Conservation (phyloP, 64 coral and sea anemone genomes). For the Montipora foliosa region DNA sequence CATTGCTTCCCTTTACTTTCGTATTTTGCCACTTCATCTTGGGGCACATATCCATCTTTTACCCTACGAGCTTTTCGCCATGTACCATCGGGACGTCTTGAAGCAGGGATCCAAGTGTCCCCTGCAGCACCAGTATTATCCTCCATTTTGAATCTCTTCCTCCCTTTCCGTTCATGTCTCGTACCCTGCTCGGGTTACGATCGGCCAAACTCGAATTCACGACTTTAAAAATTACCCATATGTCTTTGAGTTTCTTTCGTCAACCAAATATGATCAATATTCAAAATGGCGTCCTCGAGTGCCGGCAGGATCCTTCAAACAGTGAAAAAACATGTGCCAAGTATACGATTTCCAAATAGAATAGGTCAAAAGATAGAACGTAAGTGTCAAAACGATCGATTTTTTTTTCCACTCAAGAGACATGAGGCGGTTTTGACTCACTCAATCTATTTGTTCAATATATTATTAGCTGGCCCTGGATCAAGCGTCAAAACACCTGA, state of each 20-base stretch:
- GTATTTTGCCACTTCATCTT: constrained; percentile 97
- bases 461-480: neutral
- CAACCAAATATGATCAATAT: neutral
- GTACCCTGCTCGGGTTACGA: neutral
- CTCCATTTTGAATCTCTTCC: constrained; percentile 79
- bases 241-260: neutral
- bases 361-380: constrained; percentile 44
- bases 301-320: constrained; percentile 64
- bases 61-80: constrained; percentile 96
- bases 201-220: neutral
- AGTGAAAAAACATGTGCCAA: constrained; percentile 77
- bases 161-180: neutral
- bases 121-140: constrained; percentile 13
- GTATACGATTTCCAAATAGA: constrained; percentile 86
- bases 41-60: constrained; percentile 97
- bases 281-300: constrained; percentile 91
- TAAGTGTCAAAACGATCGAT: constrained; percentile 3
- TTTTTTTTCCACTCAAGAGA: neutral
- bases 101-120: constrained; percentile 90
- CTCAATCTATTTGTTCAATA: neutral
- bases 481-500: constrained; percentile 17
- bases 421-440: neutral
- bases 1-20: constrained; percentile 99
- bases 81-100: constrained; percentile 90
- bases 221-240: constrained; percentile 17